phyloP scores from a whole-genome alignment of 1,140 invertebrate species.

The Diabrotica undecimpunctata region DNA sequence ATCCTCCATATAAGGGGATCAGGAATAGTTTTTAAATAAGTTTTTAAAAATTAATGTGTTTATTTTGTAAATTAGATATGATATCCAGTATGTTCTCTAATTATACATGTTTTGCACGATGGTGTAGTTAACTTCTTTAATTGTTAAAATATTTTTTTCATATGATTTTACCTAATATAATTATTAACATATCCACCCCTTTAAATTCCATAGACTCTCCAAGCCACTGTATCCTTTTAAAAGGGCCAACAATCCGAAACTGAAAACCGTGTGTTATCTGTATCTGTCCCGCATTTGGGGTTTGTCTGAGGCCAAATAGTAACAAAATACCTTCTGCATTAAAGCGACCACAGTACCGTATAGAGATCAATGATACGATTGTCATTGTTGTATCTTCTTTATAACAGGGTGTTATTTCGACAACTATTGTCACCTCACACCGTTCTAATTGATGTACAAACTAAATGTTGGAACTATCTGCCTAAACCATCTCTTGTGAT shows the following conservation, averaged over 20 bases:
- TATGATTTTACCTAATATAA: too few relatives aligned
- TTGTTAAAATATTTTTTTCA: too few relatives aligned
- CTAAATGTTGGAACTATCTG: constrained; percentile 2
- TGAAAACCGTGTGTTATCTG: constrained; percentile 5
- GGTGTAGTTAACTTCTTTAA: too few relatives aligned
- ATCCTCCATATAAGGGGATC: too few relatives aligned
- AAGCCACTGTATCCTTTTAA: too few relatives aligned
- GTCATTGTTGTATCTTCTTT: constrained; percentile 7
- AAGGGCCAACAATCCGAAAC: not conserved
- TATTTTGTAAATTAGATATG: too few relatives aligned
- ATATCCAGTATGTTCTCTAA: too few relatives aligned
- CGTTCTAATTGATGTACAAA: constrained; percentile 13
- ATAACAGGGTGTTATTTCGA: constrained; percentile 13
- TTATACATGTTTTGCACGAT: too few relatives aligned
- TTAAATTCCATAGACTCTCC: too few relatives aligned
- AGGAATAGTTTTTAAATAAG: too few relatives aligned
- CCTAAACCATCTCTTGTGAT: constrained; percentile 3
- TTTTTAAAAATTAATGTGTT: too few relatives aligned
- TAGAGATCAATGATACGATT: constrained; percentile 10
- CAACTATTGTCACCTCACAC: constrained; percentile 9
- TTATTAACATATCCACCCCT: too few relatives aligned
- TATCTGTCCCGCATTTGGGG: constrained; percentile 9
- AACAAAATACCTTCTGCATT: constrained; percentile 14
- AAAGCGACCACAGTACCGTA: constrained; percentile 2
- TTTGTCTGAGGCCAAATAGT: constrained; percentile 5